Conservation (phyloP, 2,113 vertebrate species). For the Erythrocercus mccallii region DNA sequence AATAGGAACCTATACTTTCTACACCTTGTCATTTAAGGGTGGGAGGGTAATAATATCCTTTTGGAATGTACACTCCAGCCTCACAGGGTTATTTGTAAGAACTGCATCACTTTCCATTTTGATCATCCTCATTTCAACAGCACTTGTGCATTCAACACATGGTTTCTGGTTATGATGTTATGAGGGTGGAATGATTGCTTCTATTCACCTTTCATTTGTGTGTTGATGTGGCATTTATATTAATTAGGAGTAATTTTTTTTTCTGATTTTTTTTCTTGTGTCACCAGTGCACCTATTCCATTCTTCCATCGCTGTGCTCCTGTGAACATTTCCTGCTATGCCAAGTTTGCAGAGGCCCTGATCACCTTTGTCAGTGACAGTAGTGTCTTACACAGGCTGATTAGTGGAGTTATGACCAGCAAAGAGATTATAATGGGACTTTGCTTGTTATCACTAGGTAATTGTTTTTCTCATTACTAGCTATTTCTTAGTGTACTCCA, state of each 20-base stretch:
- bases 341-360: slow-evolving; percentile 94
- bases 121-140: slow-evolving; percentile 66
- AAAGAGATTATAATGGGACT: slow-evolving; percentile 98
- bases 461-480: slow-evolving; percentile 86
- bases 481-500: slow-evolving; percentile 71
- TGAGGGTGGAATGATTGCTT: slow-evolving; percentile 73
- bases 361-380: slow-evolving; percentile 96
- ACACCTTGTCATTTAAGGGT: slow-evolving; percentile 24
- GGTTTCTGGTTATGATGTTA: slow-evolving; percentile 62
- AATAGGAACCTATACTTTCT: slow-evolving; percentile 16
- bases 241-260: slow-evolving; percentile 88
- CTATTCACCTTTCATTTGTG: slow-evolving; percentile 81
- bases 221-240: slow-evolving; percentile 87
- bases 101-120: slow-evolving; percentile 60
- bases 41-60: slow-evolving; percentile 57
- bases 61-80: slow-evolving; percentile 49
- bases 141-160: slow-evolving; percentile 65
- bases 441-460: slow-evolving; percentile 96
- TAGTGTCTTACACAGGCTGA: slow-evolving; percentile 94
- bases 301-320: slow-evolving; percentile 98
- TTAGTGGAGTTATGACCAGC: slow-evolving; percentile 94
- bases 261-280: slow-evolving; percentile 87
- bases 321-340: slow-evolving; percentile 94
- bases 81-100: slow-evolving; percentile 59
- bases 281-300: slow-evolving; percentile 90